Evolutionary conservation across 2,113 vertebrate genomes (phyloP).

Genomic region (Ceyx cyanopectus): DNA sequence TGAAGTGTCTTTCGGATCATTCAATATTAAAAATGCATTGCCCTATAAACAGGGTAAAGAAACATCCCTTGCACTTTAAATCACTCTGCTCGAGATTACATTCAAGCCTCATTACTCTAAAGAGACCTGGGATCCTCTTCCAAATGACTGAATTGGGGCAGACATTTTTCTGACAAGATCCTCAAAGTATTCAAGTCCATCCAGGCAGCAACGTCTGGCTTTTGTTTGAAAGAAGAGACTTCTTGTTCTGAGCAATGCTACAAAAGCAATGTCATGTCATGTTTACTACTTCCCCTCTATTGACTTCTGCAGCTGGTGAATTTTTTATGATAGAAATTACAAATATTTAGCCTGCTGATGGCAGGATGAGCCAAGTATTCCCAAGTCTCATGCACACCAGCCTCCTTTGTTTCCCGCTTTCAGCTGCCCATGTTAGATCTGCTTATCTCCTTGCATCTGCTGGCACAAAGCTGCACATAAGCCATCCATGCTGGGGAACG

Average conservation of each 20-base stretch:
- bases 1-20: conserved; percentile 50
- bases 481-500: background rate
- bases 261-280: conserved; percentile 62
- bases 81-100: conserved; percentile 2
- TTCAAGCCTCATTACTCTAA: conserved; percentile 58
- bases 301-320: conserved; percentile 75
- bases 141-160: conserved; percentile 56
- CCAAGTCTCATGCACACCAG: conserved; percentile 64
- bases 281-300: conserved; percentile 76
- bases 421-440: conserved; percentile 50
- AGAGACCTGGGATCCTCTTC: conserved; percentile 57
- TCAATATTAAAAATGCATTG: conserved; percentile 67
- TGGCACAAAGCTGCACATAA: background rate
- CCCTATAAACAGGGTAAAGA: conserved; percentile 57
- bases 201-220: conserved; percentile 56
- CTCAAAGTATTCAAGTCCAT: conserved; percentile 58
- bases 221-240: conserved; percentile 53
- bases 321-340: conserved; percentile 75
- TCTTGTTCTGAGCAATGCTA: conserved; percentile 61
- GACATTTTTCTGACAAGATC: conserved; percentile 48
- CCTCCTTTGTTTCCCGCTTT: conserved; percentile 62
- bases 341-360: conserved; percentile 78
- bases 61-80: conserved; percentile 43
- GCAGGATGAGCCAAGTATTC: conserved; percentile 75
- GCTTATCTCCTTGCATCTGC: conserved; percentile 37